Percentiles rank a stretch among this genome's conserved stretches.
phyloP scores from a whole-genome alignment of 2,797 vertebrate genomes.

The Toxotes lorentzi region DNA sequence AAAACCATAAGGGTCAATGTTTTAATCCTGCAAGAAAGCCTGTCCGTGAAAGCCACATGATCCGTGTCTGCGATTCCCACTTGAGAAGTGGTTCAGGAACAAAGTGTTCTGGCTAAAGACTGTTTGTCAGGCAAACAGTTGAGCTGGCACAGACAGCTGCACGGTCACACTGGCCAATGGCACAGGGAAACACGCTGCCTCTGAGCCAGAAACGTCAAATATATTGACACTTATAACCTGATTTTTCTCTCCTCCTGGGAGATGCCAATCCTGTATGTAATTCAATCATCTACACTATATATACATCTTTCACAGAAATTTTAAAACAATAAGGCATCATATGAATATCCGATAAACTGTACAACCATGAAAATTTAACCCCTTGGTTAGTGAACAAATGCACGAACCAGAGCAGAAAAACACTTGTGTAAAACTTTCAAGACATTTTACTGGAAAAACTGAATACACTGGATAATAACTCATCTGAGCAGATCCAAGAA shows the following conservation, averaged over 20 bases:
- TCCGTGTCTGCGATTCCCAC: slow-evolving; percentile 54
- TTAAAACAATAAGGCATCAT: rapidly evolving
- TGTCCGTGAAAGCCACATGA: slow-evolving; percentile 55
- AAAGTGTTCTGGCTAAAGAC: slow-evolving; percentile 69
- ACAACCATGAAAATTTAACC: background rate
- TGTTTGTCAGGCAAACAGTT: slow-evolving; percentile 76
- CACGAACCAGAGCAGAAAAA: background rate
- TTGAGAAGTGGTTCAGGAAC: slow-evolving; percentile 64
- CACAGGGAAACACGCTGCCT: slow-evolving; percentile 24
- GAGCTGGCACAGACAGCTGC: slow-evolving; percentile 46
- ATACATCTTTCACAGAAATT: background rate
- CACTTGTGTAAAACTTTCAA: slow-evolving; percentile 21
- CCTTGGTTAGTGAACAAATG: background rate
- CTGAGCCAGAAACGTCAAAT: slow-evolving; percentile 30
- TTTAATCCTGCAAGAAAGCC: slow-evolving; percentile 58
- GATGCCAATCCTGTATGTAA: background rate
- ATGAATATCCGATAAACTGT: background rate
- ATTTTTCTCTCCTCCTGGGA: background rate
- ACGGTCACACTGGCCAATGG: slow-evolving; percentile 36
- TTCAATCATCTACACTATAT: background rate
- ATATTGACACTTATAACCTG: background rate
- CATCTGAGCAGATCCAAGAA: slow-evolving; percentile 6
- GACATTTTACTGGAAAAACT: slow-evolving; percentile 26
- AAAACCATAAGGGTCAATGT: slow-evolving; percentile 14
- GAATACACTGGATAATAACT: slow-evolving; percentile 14